A percentile compares a stretch with the other conserved stretches of the same genome.
Conservation (phyloP, 2,797 vertebrate genomes). For the Loris lydekkerianus region DNA sequence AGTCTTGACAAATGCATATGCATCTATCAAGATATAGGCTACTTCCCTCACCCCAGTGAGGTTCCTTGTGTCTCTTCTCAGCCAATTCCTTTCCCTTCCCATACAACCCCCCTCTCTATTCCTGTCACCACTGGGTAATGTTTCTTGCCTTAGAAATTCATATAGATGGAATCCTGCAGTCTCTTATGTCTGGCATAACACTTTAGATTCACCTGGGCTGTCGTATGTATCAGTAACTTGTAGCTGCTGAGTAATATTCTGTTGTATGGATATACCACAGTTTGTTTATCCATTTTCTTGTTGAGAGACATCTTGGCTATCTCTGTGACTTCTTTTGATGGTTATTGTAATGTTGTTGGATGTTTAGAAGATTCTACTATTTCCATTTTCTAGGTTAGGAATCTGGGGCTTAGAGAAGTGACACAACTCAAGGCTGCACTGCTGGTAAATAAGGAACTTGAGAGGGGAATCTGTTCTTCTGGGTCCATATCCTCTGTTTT, state of each 20-base stretch:
- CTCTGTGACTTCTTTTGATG: background rate
- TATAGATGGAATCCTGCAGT: background rate
- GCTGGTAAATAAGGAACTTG: background rate
- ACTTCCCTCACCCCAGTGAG: background rate
- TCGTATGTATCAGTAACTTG: background rate
- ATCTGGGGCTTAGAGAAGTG: background rate
- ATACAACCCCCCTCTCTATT: background rate
- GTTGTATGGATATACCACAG: background rate
- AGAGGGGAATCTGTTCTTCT: background rate
- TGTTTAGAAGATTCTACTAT: background rate
- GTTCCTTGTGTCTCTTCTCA: background rate
- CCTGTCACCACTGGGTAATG: background rate
- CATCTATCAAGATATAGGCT: background rate
- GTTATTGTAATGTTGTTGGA: background rate
- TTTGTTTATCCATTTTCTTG: background rate
- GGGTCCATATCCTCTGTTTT: background rate
- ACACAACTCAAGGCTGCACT: too few species aligned
- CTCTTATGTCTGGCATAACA: background rate
- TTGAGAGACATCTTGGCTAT: background rate
- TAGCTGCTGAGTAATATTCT: slow-evolving; percentile 4
- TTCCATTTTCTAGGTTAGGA: background rate
- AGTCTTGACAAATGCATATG: background rate
- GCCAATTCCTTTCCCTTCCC: background rate
- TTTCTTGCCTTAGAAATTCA: background rate
- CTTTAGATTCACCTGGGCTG: background rate